Evolutionary conservation across 2,888 invertebrate genomes (phyloP).

Genomic region (Zygaena filipendulae): DNA sequence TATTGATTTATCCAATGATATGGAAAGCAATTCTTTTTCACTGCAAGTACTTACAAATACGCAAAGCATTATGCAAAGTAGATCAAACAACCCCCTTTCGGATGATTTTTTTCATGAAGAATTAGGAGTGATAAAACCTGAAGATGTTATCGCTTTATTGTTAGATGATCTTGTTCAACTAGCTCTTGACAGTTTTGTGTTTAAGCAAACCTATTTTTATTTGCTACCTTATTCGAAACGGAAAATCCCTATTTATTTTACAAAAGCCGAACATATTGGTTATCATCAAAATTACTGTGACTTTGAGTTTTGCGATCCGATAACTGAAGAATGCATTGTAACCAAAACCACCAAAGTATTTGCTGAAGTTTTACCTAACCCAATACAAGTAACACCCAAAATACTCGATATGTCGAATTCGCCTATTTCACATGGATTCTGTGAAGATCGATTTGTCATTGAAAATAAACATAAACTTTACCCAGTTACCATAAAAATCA

Average conservation of each 20-base stretch:
- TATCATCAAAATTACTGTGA: slow-evolving; percentile 40
- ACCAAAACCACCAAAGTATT: slow-evolving; percentile 34
- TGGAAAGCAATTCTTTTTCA: slow-evolving; percentile 19
- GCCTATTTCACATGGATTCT: slow-evolving; percentile 32
- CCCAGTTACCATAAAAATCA: slow-evolving; percentile 33
- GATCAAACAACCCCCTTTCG: slow-evolving; percentile 2
- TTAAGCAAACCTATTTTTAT: slow-evolving; percentile 30
- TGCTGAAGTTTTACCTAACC: slow-evolving; percentile 40
- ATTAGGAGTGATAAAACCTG: slow-evolving; percentile 15
- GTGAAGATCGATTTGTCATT: slow-evolving; percentile 30
- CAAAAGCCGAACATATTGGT: slow-evolving; percentile 37
- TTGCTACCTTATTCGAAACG: slow-evolving; percentile 25
- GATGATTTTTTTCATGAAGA: slow-evolving; percentile 10
- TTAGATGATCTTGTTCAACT: slow-evolving; percentile 27
- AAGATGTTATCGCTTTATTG: slow-evolving; percentile 23
- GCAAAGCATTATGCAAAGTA: slow-evolving; percentile 24
- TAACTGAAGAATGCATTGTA: slow-evolving; percentile 23
- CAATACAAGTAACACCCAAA: slow-evolving; percentile 33
- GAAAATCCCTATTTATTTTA: slow-evolving; percentile 31
- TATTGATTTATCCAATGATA: slow-evolving; percentile 21
- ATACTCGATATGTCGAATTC: slow-evolving; percentile 43
- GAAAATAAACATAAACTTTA: slow-evolving; percentile 33
- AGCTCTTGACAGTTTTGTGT: slow-evolving; percentile 36
- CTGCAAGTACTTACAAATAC: slow-evolving; percentile 22
- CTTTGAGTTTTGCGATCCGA: slow-evolving; percentile 28